Base-by-base conservation (phyloP, 2,113 vertebrate species). In the Pseudorasbora parva region DNA sequence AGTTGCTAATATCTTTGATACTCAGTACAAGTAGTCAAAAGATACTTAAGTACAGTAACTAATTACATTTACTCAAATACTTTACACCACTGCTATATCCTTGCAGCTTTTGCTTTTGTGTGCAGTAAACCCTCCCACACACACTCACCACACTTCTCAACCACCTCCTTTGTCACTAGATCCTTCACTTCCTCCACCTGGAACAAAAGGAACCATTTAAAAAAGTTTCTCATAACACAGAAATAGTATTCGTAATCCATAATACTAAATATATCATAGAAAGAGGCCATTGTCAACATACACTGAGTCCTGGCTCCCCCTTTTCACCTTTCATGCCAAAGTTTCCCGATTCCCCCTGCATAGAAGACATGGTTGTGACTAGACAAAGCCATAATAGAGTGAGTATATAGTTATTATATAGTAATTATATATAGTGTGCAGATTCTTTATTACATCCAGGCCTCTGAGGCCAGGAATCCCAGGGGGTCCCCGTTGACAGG, bases 101-200 rank as follows among this genome's bases (percentile, higher is more conserved):
- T n/a, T n/a, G n/a, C n/a, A n/a, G n/a, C 25, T 17, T 66, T 33
- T 68, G 30, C 21, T 21, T 37, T 1, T 15, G 19, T 21, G 37
- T 8, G 8, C 8, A 4, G 30, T 37, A 37, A 66, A 37, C 21
- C 33, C 8, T n/a, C 5, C 41, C 23, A 27, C 71, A 25, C 23
- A 76, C 14, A 86, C 96, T 96, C 89, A 97, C 96, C 95, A 0
- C 96, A 96, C 88, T 91, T 94, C 66, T 91, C 88, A 57, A 88
- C 89, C 90, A 97, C 90, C 87, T 96, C 95, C 0, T 92, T 94
- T 71, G 90, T 94, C 81, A 97, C 90, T 8, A 97, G 75, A 57
- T 95, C 92, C 91, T 96, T 96, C 89, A 97, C 94, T 30, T 96
- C 95, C 76, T 95, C 93, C 75, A 91, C 95, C 96, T 97, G 85